Conservation (phyloP, 1,140 invertebrate species). For the Zaprionus camerounensis region DNA sequence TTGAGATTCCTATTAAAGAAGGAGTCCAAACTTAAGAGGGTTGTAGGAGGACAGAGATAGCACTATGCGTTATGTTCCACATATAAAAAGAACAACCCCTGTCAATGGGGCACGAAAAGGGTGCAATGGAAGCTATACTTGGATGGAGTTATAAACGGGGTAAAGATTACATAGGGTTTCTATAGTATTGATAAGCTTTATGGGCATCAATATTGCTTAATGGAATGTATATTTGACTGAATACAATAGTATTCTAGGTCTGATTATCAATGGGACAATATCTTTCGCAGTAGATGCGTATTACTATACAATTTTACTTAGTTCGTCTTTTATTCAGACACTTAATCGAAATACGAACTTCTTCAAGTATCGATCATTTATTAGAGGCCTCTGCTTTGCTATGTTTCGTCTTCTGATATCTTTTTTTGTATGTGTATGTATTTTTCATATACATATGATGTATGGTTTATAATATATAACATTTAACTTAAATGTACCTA, state of each 20-base stretch:
- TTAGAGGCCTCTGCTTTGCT: no score
- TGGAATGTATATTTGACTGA: background rate
- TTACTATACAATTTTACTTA: no score
- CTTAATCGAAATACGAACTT: no score
- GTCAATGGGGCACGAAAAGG: background rate
- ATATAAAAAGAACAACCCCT: constrained; percentile 5
- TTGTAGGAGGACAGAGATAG: background rate
- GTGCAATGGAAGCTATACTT: background rate
- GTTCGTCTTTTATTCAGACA: no score
- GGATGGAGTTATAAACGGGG: background rate
- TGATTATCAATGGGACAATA: no score
- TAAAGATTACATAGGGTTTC: background rate
- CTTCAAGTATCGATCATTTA: no score
- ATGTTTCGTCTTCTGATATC: no score
- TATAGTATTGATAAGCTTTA: background rate
- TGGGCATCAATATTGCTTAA: background rate
- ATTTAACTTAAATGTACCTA: no score
- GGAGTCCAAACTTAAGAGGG: background rate
- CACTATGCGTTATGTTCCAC: background rate
- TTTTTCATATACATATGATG: background rate
- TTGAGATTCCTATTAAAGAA: background rate
- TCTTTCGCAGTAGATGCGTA: no score
- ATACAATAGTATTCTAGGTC: background rate
- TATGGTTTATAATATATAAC: background rate
- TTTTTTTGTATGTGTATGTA: no score